phyloP scores from a whole-genome alignment of 2,797 vertebrate genomes.

The Austrolebias charrua region DNA sequence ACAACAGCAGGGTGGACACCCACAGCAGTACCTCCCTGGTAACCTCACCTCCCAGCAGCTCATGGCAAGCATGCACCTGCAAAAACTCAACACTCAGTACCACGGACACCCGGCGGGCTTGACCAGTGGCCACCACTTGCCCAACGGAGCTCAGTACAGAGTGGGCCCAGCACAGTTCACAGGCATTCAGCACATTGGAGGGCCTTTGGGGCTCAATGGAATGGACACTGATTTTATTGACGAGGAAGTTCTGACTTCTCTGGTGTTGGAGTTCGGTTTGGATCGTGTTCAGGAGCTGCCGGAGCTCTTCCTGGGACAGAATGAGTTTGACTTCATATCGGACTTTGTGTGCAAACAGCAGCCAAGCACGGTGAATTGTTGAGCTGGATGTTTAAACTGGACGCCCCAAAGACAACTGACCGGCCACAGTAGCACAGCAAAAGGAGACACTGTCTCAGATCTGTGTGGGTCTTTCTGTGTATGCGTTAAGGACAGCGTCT shows the following conservation, averaged over 20 bases:
- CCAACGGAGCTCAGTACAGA: constrained; percentile 78
- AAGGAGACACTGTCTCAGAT: constrained; percentile 66
- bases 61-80: constrained; percentile 91
- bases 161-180: constrained; percentile 76
- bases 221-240: constrained; percentile 95
- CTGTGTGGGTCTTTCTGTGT: constrained; percentile 63
- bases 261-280: constrained; percentile 92
- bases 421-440: constrained; percentile 61
- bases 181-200: constrained; percentile 82
- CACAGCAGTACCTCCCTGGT: constrained; percentile 78
- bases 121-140: constrained; percentile 77
- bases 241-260: constrained; percentile 92
- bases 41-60: constrained; percentile 84
- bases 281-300: constrained; percentile 95
- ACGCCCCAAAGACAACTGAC: constrained; percentile 61
- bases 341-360: constrained; percentile 96
- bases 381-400: constrained; percentile 54
- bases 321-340: constrained; percentile 95
- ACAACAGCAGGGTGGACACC: constrained; percentile 73
- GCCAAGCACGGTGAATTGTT: constrained; percentile 93
- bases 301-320: constrained; percentile 94
- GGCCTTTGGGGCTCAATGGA: constrained; percentile 80
- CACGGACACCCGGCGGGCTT: constrained; percentile 82
- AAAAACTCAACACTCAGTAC: constrained; percentile 91
- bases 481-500: constrained; percentile 58